Conservation (phyloP, 2,888 invertebrate genomes). For the Pantelozetes paolii region DNA sequence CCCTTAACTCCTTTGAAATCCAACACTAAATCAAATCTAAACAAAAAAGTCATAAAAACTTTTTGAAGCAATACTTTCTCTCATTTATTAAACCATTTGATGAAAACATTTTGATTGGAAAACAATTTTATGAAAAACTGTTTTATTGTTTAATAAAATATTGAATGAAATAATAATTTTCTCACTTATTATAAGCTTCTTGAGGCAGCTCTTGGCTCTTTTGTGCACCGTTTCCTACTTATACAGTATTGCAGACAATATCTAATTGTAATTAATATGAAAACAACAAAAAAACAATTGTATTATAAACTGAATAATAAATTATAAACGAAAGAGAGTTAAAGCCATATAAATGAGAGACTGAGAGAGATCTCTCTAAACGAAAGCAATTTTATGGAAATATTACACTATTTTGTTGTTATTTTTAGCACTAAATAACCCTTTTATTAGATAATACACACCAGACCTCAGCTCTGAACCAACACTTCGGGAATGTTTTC, state of each 20-base stretch:
- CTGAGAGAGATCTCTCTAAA: background rate
- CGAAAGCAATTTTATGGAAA: no score
- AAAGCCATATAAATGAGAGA: no score
- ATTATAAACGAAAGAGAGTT: background rate
- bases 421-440: background rate
- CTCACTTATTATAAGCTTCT: constrained; percentile 10
- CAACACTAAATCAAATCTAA: background rate
- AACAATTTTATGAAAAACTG: background rate
- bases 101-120: background rate
- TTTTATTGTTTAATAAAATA: background rate
- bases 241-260: constrained; percentile 12
- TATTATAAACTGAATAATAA: background rate
- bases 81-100: background rate
- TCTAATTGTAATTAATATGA: background rate
- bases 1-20: background rate
- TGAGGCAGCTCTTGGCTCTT: constrained; percentile 27
- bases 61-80: constrained; percentile 22
- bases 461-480: background rate
- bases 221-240: constrained; percentile 28
- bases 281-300: background rate
- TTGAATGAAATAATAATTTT: background rate
- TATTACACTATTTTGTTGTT: background rate
- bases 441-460: no score
- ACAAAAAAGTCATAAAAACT: background rate
- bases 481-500: background rate